Percentiles rank a stretch among this genome's conserved stretches.
phyloP scores from a whole-genome alignment of 2,113 vertebrate species.

The Phrynocephalus versicolor region DNA sequence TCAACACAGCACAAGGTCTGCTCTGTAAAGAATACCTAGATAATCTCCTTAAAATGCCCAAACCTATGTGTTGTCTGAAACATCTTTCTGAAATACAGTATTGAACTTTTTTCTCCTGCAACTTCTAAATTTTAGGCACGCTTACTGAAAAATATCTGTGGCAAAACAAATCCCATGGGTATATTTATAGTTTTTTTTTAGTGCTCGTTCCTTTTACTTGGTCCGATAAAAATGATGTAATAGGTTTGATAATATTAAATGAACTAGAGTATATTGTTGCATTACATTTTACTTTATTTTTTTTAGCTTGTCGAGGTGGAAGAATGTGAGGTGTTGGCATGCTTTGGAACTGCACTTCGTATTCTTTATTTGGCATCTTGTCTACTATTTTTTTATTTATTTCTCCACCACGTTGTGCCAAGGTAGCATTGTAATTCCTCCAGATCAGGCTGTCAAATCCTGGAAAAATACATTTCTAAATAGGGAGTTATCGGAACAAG shows the following conservation, averaged over 20 bases:
- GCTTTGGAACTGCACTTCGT: too few species aligned
- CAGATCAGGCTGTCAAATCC: too few species aligned
- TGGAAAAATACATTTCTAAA: too few species aligned
- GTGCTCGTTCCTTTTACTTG: too few species aligned
- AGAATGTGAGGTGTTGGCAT: background rate
- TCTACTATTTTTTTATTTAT: background rate
- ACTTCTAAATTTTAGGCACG: background rate
- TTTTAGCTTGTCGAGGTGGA: conserved; percentile 5
- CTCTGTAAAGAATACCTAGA: background rate
- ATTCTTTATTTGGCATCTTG: background rate
- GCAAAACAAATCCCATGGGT: too few species aligned
- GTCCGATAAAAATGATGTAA: too few species aligned
- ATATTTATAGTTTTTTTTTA: background rate
- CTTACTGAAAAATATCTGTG: background rate
- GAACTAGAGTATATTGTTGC: background rate
- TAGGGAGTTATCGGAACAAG: too few species aligned
- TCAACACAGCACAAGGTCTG: background rate
- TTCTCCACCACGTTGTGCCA: background rate
- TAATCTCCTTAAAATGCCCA: background rate
- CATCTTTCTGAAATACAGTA: background rate
- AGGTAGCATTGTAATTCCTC: background rate
- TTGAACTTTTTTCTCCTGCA: background rate
- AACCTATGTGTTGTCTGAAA: background rate
- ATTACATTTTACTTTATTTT: background rate
- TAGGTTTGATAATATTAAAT: background rate